A percentile compares a stretch with the other conserved stretches of the same genome.
phyloP scores from a whole-genome alignment of 1,140 invertebrate genomes.

The Formica exsecta region DNA sequence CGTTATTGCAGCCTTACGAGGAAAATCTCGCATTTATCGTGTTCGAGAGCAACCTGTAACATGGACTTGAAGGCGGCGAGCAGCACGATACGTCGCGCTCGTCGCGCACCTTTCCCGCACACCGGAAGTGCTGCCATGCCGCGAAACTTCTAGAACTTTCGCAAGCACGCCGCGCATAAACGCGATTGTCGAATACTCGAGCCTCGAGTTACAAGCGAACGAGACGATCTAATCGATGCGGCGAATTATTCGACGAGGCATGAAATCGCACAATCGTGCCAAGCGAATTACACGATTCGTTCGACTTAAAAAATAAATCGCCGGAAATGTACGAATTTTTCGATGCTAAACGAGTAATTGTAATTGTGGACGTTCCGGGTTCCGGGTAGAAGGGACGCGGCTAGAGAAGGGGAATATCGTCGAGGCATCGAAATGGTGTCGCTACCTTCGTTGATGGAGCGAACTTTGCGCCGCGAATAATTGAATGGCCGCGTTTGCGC shows the following conservation, averaged over 20 bases:
- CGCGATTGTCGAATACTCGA: neutral
- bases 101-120: conserved; percentile 79
- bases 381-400: conserved; percentile 25
- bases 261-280: neutral
- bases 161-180: neutral
- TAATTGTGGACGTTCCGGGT: conserved; percentile 61
- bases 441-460: neutral
- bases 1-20: conserved; percentile 13
- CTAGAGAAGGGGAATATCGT: neutral
- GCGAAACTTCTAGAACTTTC: conserved; percentile 83
- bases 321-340: conserved; percentile 73
- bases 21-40: conserved; percentile 24
- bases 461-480: conserved; percentile 50
- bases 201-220: neutral
- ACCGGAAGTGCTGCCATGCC: conserved; percentile 78
- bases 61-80: conserved; percentile 72
- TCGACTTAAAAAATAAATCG: conserved; percentile 52
- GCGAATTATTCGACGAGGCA: neutral
- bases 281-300: conserved; percentile 25
- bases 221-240: conserved; percentile 27
- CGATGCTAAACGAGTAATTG: conserved; percentile 20
- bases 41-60: conserved; percentile 75
- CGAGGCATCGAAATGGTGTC: conserved; percentile 33
- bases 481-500: conserved; percentile 34
- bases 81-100: conserved; percentile 51